Base-by-base conservation (phyloP, 1,140 invertebrate genomes). In the Trachymyrmex cornetzi region DNA sequence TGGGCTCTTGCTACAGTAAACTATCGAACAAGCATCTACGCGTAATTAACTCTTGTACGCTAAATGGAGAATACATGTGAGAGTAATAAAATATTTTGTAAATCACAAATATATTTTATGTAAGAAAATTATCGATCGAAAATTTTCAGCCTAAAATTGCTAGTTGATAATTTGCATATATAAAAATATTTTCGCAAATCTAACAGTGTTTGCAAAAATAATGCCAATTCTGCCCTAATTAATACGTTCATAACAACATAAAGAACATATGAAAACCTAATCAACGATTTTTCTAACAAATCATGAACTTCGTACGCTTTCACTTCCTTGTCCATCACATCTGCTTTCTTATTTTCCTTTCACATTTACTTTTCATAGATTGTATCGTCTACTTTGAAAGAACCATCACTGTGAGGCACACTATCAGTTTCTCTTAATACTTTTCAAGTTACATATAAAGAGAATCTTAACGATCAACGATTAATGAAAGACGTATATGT, bases 1-100 rank as follows among this genome's bases (percentile, higher is more conserved):
- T 89, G 87, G 87, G 84, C 88, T 79, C 64, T 71, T n/a, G 16
- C 50, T 44, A 44, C 22, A 55, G 14, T 53, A 38, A 80, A 69
- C 30, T 14, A 66, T 57, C n/a, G 4, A 81, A 71, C 14, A 11
- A 44, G 55, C 38, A 69, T 69, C n/a, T 55, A 80, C n/a, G 61
- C 38, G 16, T 30, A 22, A 69, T 44, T 69, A 66, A 67, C 14
- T n/a, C 44, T 22, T 48, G 16, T 5, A 44, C 74, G n/a, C 24
- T 5, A 44, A 30, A 79, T 57, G 44, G 12, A 34, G 19, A 34
- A 34, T 53, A 57, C 16, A 7, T 22, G 22, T 14, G 16, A 12
- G 9, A 7, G n/a, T 6, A 57, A 34, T 55, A 34, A 74, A 38
- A 38, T 75, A 38, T 34, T 55, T 24, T 59, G 30, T 38, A 38